Conservation (phyloP, 2,888 invertebrate genomes). For the Drosophila algonquin region DNA sequence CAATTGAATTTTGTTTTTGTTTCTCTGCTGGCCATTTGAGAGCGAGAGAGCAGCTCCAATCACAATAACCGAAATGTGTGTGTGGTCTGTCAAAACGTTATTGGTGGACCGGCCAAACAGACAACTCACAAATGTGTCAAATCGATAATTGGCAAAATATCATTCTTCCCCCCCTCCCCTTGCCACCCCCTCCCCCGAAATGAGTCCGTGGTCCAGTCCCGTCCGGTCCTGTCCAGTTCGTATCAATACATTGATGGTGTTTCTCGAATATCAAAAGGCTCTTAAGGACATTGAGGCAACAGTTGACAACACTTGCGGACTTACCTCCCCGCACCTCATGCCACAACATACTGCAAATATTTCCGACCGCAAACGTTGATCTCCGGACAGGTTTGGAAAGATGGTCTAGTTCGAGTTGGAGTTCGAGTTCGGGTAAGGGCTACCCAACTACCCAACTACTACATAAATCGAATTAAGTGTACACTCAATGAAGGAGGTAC, state of each 20-base stretch:
- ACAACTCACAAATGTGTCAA: constrained; percentile 66
- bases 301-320: constrained; percentile 24
- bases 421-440: neutral
- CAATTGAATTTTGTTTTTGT: constrained; percentile 42
- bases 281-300: constrained; percentile 29
- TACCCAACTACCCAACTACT: constrained; percentile 14
- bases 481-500: constrained; percentile 63
- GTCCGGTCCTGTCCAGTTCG: neutral
- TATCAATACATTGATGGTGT: neutral
- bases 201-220: neutral
- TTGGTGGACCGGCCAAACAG: constrained; percentile 35
- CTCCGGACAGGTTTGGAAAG: constrained; percentile 4
- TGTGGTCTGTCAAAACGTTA: constrained; percentile 64
- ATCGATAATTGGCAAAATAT: constrained; percentile 67
- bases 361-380: constrained; percentile 15
- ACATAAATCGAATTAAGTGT: constrained; percentile 75
- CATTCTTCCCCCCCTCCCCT: neutral
- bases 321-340: neutral
- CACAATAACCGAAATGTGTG: constrained; percentile 27
- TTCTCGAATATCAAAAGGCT: constrained; percentile 15
- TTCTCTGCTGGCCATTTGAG: constrained; percentile 34
- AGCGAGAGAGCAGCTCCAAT: constrained; percentile 8
- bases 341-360: neutral
- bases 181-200: no score
- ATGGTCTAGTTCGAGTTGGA: no score